Percentiles rank a stretch among this genome's conserved stretches.
phyloP scores from a whole-genome alignment of 1,140 invertebrate species.

The Dendroctonus valens region DNA sequence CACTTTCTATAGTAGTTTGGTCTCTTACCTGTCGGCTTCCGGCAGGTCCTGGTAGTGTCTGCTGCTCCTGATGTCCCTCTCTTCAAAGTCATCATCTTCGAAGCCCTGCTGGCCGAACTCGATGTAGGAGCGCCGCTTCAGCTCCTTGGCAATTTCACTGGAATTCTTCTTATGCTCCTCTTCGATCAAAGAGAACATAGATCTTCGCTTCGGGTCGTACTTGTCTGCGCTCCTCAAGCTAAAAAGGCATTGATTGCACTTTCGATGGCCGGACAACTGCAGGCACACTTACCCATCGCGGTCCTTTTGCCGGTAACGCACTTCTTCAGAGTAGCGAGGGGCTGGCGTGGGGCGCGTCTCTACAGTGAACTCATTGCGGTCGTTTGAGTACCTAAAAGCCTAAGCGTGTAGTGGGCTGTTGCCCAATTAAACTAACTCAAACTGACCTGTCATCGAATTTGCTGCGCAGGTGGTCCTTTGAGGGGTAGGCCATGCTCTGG shows the following conservation, averaged over 20 bases:
- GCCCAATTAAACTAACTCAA: too few relatives aligned
- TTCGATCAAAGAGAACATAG: constrained; percentile 51
- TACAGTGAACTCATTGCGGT: constrained; percentile 26
- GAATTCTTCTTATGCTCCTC: constrained; percentile 51
- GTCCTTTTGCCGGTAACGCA: constrained; percentile 42
- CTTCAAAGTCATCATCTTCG: constrained; percentile 29
- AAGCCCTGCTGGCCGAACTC: constrained; percentile 35
- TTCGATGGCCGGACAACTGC: background rate
- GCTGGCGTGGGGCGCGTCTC: constrained; percentile 41
- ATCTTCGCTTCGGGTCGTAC: constrained; percentile 48
- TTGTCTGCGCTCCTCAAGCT: constrained; percentile 49
- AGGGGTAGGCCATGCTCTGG: constrained; percentile 39
- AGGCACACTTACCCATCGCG: constrained; percentile 9
- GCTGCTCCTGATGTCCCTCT: constrained; percentile 26
- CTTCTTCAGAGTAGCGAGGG: constrained; percentile 40
- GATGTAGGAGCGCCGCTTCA: constrained; percentile 51
- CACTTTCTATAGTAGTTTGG: background rate
- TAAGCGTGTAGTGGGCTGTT: background rate
- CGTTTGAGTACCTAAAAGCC: constrained; percentile 33
- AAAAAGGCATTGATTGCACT: background rate
- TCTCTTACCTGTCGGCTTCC: constrained; percentile 37
- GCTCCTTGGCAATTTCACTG: constrained; percentile 52
- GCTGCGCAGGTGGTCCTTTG: constrained; percentile 30
- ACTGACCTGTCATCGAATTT: constrained; percentile 34
- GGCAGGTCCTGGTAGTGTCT: constrained; percentile 40